Conservation (phyloP, 2,888 invertebrate genomes). For the Girardia tigrina region DNA sequence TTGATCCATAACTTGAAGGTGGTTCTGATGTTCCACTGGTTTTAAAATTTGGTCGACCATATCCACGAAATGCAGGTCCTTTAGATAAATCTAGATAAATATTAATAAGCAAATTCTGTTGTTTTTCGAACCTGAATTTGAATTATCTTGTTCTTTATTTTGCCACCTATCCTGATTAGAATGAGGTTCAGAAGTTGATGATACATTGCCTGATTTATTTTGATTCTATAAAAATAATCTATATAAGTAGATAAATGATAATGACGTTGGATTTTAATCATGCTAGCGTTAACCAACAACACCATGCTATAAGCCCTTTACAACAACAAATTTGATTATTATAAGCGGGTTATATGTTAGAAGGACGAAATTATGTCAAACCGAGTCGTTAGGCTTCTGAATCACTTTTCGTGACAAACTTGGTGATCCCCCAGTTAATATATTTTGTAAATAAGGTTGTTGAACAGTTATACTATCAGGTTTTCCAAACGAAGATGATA, state of each 20-base stretch:
- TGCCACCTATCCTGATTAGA: too few species aligned
- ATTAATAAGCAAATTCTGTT: too few species aligned
- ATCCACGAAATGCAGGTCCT: conserved; percentile 5
- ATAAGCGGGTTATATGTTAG: not conserved
- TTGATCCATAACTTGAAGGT: not conserved
- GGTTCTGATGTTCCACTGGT: not conserved
- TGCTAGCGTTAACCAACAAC: not conserved
- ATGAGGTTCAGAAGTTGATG: too few species aligned
- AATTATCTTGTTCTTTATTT: too few species aligned
- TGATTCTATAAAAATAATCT: too few species aligned
- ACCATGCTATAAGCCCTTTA: conserved; percentile 1
- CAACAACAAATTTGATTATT: not conserved
- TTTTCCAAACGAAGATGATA: conserved; percentile 8
- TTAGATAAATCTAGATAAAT: too few species aligned
- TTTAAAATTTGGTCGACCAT: conserved; percentile 3
- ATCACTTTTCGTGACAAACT: not conserved
- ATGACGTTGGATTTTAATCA: too few species aligned
- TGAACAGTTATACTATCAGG: not conserved
- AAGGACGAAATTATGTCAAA: not conserved
- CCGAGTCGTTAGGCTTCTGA: not conserved
- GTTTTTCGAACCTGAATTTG: too few species aligned
- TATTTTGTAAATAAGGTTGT: conserved; percentile 7
- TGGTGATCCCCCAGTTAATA: not conserved
- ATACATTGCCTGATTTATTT: too few species aligned
- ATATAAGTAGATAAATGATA: too few species aligned